Evolutionary conservation across 1,140 invertebrate species (phyloP), one percentile per base, ranked within the genome.

Genomic region (Orussus abietinus): DNA sequence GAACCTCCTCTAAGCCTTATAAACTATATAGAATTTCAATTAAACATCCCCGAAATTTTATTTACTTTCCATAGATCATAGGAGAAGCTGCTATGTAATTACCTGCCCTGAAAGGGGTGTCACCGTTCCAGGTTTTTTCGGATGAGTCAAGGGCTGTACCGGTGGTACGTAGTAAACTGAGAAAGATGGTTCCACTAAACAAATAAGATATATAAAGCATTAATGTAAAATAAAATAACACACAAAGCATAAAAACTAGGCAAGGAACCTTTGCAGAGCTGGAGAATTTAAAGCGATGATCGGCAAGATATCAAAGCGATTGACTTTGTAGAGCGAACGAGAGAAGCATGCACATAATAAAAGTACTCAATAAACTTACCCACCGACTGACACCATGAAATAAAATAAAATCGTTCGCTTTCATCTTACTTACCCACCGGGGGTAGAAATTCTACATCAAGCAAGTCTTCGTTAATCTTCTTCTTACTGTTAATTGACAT

Each of bases 1-100:
- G 64, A 56, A 11, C 78, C 77, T 6, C 75, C 77, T 18, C 78
- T 62, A 7, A 81, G 55, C 19, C 79, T 56, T 31, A 80, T 36
- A 11, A 59, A 42, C 69, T 80, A 60, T 22, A 19, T 26, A 11
- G 9, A 19, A 38, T 21, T 42, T 19, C 9, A 22, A 32, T 15
- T 38, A 34, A 41, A 42, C 29, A 41, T 38, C 14, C 29, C 34
- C 29, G 15, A 5, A 37, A 14, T 35, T n/a, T 40, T 28, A 5
- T 28, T 28, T 17, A 40, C 19, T 36, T 38, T 12, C 31, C 7
- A 11, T 28, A 3, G 3, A 4, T 40, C 10, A 20, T 40, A 34
- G 21, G 29, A 6, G 26, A 26, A 26, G 22, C 29, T 14, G 20
- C 47, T 17, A 28, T 20, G 30, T 19, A 30, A n/a, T 51, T 51